Evolutionary conservation across 2,888 invertebrate genomes (phyloP), one percentile per base, ranked within the genome.

Genomic region (Holacanthella duospinosa): DNA sequence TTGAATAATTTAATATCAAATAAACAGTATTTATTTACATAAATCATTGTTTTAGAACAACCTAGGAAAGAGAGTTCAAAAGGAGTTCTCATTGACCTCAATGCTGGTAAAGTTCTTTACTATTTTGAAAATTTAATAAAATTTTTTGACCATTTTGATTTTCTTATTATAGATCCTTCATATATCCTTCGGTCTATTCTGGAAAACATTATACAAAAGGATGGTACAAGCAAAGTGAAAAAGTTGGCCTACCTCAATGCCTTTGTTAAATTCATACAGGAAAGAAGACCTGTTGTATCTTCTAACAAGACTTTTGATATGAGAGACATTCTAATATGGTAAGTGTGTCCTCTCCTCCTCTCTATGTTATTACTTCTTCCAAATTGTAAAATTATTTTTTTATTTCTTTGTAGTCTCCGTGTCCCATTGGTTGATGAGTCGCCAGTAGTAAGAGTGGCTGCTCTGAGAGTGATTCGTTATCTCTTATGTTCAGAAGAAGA

Each of bases 391-490:
- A 48, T 43, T 16, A 43, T 43, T 43, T 43, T 48, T 21, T 21
- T 21, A 9, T n/a, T 67, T 62, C 55, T 71, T 79, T 81, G 61
- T 76, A 95, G 96, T 78, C 83, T 96, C 75, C 86, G 93, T 73
- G 83, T 89, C 66, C 85, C 89, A 63, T 81, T 94, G 71, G 83
- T 92, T 61, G 87, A 93, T 77, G 88, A 93, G 72, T 87, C 89
- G 67, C 88, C 91, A 74, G 89, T 92, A 77, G 86, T 96, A 64
- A 83, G 95, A 75, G 90, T 93, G 69, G 92, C 90, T 62, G 87
- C 90, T 44, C 80, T 96, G 68, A 83, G 95, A 74, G 89, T 89
- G 60, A 82, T 94, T 66, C 84, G 95, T 69, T 90, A 94, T 78
- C 82, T 91, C 74, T 81, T 94, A 62, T 84, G 83, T 75, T 85